A percentile compares a stretch with the other conserved stretches of the same genome.
These are phyloP conservation scores for Rynchops niger DNA, from an alignment of 2,113 vertebrate genomes.

Conservation along the genomic window DNA sequence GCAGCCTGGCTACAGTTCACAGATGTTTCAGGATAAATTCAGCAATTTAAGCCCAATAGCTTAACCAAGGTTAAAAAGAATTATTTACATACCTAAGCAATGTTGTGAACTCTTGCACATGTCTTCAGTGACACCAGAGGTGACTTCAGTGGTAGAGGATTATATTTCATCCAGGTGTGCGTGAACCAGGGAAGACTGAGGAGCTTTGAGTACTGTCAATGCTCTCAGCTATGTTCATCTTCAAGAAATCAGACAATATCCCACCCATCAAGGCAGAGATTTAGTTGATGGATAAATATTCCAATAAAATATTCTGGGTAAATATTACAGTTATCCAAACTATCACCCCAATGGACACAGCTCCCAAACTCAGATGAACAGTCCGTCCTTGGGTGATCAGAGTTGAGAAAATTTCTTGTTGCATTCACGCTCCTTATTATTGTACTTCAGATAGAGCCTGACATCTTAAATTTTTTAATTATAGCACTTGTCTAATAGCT, in stretches of 20 bases:
- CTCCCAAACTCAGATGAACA: neutral
- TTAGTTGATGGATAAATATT: neutral
- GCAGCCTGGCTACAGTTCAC: neutral
- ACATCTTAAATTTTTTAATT: neutral
- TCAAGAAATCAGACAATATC: neutral
- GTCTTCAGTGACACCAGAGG: neutral
- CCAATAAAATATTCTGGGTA: neutral
- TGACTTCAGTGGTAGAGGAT: neutral
- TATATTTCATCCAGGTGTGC: neutral
- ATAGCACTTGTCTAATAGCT: neutral
- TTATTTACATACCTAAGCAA: neutral
- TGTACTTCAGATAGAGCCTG: neutral
- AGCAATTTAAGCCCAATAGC: neutral
- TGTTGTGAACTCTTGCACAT: neutral
- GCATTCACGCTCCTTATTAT: neutral
- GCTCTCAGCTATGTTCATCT: neutral
- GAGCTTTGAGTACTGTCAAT: neutral
- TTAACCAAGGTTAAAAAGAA: neutral
- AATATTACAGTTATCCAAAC: neutral
- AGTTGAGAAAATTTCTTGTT: neutral
- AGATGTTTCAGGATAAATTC: neutral
- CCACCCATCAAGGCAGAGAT: neutral
- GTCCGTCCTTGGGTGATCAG: neutral
- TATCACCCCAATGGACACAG: fast-evolving
- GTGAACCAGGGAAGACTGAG: neutral